These are phyloP conservation scores for Aphelenchoides fujianensis DNA, from an alignment of 1,140 invertebrate species.

Conservation along the genomic window DNA sequence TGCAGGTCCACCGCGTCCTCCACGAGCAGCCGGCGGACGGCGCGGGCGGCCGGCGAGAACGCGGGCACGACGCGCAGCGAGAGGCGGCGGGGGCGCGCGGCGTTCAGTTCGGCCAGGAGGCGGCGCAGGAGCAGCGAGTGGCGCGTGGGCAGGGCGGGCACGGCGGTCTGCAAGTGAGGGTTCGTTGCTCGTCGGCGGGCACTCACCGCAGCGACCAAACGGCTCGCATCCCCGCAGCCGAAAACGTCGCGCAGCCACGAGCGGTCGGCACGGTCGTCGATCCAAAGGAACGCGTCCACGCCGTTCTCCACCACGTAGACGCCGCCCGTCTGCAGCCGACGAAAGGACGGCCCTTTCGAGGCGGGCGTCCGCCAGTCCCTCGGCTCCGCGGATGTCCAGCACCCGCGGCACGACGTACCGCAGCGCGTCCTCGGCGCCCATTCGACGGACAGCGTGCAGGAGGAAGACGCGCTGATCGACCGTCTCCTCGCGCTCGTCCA, in stretches of 20 bases:
- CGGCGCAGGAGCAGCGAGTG: background rate
- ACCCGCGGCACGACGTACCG: background rate
- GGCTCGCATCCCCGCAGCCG: background rate
- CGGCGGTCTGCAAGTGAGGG: background rate
- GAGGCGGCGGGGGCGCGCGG: background rate
- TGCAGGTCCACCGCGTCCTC: background rate
- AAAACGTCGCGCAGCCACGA: background rate
- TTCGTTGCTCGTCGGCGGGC: background rate
- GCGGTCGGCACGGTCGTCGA: background rate
- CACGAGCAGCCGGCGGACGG: background rate
- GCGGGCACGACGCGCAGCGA: background rate
- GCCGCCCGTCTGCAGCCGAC: background rate
- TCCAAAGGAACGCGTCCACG: background rate
- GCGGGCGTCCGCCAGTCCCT: background rate
- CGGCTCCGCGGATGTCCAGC: background rate
- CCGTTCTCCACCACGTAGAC: background rate
- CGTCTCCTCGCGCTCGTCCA: background rate
- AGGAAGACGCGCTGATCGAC: background rate
- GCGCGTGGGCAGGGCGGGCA: background rate
- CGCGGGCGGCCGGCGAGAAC: background rate
- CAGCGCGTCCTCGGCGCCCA: background rate
- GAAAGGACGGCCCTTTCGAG: background rate
- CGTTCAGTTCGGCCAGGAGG: background rate
- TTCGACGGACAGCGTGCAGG: background rate
- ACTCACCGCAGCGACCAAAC: background rate